Base-by-base conservation (phyloP, 1,140 invertebrate genomes). In the Parapsyche elsis region DNA sequence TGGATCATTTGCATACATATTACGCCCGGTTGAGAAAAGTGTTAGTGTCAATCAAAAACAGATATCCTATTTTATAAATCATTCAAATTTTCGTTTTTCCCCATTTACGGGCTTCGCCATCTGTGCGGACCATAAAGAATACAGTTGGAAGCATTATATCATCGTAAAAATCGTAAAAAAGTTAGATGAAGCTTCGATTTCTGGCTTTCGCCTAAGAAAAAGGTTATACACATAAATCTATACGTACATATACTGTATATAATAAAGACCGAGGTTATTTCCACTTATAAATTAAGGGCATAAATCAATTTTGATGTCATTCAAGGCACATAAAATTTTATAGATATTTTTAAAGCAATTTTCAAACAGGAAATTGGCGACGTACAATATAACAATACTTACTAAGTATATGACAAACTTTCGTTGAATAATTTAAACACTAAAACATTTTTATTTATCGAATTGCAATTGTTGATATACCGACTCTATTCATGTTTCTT, bases 91-190 rank as follows among this genome's bases (percentile, higher is more conserved):
- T 76, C 44, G 23, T 78, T 38, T 71, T 71, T 38, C 44, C 59
- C 79, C 81, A 78, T 83, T 80, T 80, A 80, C 81, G 79, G 59
- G 74, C 67, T 7, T 53, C 81, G 71, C 81, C 81, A 80, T 80
- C 81, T 83, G 81, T 46, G 70, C 53, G 16, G 26, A 46, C 76
- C 76, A 79, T 83, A 79, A 83, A 80, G 81, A 78, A 78, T 67
- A 82, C 81, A 80, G 81, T 80, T 80, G 75, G 30, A 59, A 75
- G 78, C 75, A 82, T 82, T 82, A 82, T 80, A 82, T 82, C 81
- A 82, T 82, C 81, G 78, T 82, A 82, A 82, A 82, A 75, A 80
- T 74, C 78, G 67, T 82, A 82, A 82, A 82, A 81, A 82, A 81
- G 74, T 82, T 70, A 79, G 81, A 45, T 61, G 59, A 78, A 75